phyloP scores from a whole-genome alignment of 2,113 vertebrate species.

The Hippocampus zosterae region DNA sequence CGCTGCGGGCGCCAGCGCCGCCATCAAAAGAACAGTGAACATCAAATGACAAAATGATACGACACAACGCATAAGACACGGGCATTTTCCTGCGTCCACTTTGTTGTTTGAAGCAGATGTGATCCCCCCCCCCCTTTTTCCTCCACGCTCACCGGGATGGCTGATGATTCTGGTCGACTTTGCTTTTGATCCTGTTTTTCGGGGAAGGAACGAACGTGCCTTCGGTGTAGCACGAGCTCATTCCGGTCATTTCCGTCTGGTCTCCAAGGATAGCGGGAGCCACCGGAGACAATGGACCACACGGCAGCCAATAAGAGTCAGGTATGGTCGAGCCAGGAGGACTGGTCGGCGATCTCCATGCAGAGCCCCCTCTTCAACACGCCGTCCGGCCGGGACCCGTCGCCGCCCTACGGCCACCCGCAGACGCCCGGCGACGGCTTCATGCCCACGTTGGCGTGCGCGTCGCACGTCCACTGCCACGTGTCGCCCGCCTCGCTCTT shows the following conservation, averaged over 20 bases:
- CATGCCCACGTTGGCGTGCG: not conserved
- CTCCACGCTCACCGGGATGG: too few relatives aligned
- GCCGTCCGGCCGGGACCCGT: constrained; percentile 21
- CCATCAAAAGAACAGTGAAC: too few relatives aligned
- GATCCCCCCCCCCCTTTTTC: too few relatives aligned
- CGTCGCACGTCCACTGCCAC: constrained; percentile 12
- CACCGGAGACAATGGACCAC: constrained; percentile 43
- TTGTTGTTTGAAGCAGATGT: too few relatives aligned
- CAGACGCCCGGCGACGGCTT: constrained; percentile 28
- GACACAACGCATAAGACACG: too few relatives aligned
- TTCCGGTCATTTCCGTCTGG: not conserved
- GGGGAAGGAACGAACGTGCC: not conserved
- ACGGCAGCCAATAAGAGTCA: constrained; percentile 33
- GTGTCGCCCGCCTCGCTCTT: constrained; percentile 26
- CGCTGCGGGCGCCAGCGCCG: too few relatives aligned
- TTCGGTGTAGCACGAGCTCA: not conserved
- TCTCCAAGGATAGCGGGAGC: not conserved
- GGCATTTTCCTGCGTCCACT: too few relatives aligned
- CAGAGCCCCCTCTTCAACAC: constrained; percentile 20
- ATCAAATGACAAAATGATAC: too few relatives aligned
- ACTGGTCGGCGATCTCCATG: constrained; percentile 35
- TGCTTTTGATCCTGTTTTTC: not conserved
- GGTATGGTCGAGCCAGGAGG: constrained; percentile 30
- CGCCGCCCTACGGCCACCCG: constrained; percentile 13
- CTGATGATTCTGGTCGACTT: not conserved